A percentile compares a stretch with the other conserved stretches of the same genome.
phyloP scores from a whole-genome alignment of 2,797 vertebrate genomes.

The Novumbra hubbsi region DNA sequence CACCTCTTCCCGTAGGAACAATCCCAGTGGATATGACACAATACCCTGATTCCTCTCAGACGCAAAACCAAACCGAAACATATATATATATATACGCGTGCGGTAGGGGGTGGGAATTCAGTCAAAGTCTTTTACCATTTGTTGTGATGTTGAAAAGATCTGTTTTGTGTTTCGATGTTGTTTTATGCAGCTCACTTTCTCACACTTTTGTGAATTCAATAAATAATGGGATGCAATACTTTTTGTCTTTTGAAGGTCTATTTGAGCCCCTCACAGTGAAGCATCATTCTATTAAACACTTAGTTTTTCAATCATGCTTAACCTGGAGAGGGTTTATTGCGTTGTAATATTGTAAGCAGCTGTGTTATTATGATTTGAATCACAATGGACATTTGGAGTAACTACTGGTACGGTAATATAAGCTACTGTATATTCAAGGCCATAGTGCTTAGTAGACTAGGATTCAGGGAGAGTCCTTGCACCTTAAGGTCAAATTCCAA shows the following conservation, averaged over 20 bases:
- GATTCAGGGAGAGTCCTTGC: slow-evolving; percentile 21
- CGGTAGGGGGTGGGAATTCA: slow-evolving; percentile 32
- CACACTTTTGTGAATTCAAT: no score
- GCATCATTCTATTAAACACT: neutral
- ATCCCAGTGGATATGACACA: slow-evolving; percentile 32
- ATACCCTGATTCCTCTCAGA: neutral
- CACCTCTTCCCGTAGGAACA: neutral
- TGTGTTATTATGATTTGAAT: neutral
- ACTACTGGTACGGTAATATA: neutral
- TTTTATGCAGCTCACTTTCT: no score
- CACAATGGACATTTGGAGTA: neutral
- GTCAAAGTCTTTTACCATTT: slow-evolving; percentile 22
- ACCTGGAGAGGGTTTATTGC: slow-evolving; percentile 3
- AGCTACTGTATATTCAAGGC: neutral
- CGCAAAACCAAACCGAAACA: slow-evolving; percentile 21
- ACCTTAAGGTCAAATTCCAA: slow-evolving; percentile 32
- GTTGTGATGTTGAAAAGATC: slow-evolving; percentile 24
- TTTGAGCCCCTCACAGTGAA: neutral
- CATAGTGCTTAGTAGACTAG: neutral
- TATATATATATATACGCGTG: slow-evolving; percentile 29
- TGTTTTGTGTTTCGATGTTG: neutral
- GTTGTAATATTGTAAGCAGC: neutral
- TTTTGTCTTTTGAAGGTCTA: neutral
- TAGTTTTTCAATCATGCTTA: slow-evolving; percentile 10
- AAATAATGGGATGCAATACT: neutral